These are phyloP conservation scores for Erethizon dorsatum DNA, from an alignment of 2,797 vertebrate species.

Conservation along the genomic window DNA sequence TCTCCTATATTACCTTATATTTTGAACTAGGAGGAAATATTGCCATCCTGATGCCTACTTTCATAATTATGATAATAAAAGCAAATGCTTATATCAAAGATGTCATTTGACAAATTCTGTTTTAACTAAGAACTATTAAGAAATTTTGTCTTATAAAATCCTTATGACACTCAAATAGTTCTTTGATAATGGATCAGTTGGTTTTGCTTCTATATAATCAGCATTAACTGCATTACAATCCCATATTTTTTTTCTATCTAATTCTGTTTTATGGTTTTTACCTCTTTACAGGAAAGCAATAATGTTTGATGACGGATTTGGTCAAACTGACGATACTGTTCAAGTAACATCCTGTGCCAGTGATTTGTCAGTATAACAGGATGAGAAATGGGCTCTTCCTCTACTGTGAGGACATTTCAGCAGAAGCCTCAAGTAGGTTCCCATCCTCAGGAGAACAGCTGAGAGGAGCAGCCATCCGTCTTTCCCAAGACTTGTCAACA, in stretches of 20 bases:
- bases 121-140: constrained; percentile 36
- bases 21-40: neutral
- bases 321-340: neutral
- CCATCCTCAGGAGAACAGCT: neutral
- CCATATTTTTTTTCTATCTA: neutral
- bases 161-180: neutral
- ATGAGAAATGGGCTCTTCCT: neutral
- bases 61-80: neutral
- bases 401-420: neutral
- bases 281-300: neutral
- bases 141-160: constrained; percentile 9
- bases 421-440: neutral
- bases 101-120: neutral
- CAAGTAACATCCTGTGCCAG: neutral
- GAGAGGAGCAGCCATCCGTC: neutral
- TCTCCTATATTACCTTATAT: neutral
- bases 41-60: neutral
- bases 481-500: neutral
- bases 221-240: neutral
- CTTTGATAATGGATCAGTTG: neutral
- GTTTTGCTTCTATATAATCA: neutral
- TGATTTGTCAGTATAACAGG: too few species aligned
- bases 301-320: neutral
- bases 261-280: neutral
- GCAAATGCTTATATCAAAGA: neutral